Base-by-base conservation (phyloP, 2,888 invertebrate genomes). In the Ennomos fuscantarius region DNA sequence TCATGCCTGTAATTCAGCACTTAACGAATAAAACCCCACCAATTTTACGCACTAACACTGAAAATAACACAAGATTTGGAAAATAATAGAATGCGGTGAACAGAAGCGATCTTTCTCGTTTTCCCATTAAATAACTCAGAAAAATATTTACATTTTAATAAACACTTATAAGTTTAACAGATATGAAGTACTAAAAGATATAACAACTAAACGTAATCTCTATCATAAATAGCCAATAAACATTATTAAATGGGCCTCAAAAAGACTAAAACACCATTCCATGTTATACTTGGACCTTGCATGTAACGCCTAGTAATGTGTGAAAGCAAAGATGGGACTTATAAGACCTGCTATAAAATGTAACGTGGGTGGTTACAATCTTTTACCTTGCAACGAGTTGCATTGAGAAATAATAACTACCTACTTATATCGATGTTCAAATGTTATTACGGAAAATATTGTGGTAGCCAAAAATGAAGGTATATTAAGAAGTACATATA, bases 331-430 rank as follows among this genome's bases (percentile, higher is more conserved):
- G 72, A 66, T 71, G 63, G 67, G 69, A 63, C 63, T 73, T 80
- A 79, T 73, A 74, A 72, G 70, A 61, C 63, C 68, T 68, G 68
- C 66, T 70, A 74, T 75, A 75, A 72, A 74, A 75, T 75, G 69
- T 68, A 68, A 57, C 71, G 85, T 86, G 80, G 84, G 84, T 71
- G 78, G 64, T 70, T 71, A 81, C 79, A 76, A 68, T 73, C 71
- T 74, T 74, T 78, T 78, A 75, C 77, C 72, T 73, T 70, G 76
- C 72, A 74, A 65, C 66, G 72, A 70, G 53, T 68, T 70, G 65
- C 60, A 72, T 68, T 68, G 66, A 69, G 80, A 72, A 74, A 75
- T 70, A 72, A 78, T 62, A 76, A 79, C 69, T 67, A 62, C 63
- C 72, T 70, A n/a, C n/a, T n/a, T n/a, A n/a, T n/a, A 76, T 75